A percentile compares a stretch with the other conserved stretches of the same genome.
phyloP scores from a whole-genome alignment of 2,888 invertebrate species.

The Deilephila elpenor region DNA sequence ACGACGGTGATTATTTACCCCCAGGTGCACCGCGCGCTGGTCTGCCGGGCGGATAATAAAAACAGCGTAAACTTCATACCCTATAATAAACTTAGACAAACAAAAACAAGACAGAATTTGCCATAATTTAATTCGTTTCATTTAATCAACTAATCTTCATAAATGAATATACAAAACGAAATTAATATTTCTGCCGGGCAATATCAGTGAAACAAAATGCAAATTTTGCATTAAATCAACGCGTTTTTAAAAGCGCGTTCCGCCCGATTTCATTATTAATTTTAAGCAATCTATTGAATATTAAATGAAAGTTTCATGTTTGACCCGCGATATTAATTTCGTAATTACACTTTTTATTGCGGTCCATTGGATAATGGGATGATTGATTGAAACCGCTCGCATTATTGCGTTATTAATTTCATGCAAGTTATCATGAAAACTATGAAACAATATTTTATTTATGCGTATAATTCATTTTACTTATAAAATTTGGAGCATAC shows the following conservation, averaged over 20 bases:
- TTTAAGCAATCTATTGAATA: constrained; percentile 8
- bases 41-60: too few species aligned
- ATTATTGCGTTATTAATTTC: background rate
- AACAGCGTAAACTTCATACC: too few species aligned
- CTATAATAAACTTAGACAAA: too few species aligned
- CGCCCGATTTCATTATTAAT: constrained; percentile 18
- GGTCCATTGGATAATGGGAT: background rate
- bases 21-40: too few species aligned
- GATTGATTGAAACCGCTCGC: background rate
- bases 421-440: background rate
- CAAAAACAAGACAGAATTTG: background rate
- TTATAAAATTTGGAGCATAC: too few species aligned
- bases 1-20: too few species aligned
- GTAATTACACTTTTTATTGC: background rate
- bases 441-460: too few species aligned
- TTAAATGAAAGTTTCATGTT: too few species aligned
- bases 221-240: constrained; percentile 22
- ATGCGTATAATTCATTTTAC: too few species aligned
- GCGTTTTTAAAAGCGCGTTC: constrained; percentile 5
- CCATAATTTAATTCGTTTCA: background rate
- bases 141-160: constrained; percentile 14
- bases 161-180: background rate
- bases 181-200: constrained; percentile 19
- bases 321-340: background rate
- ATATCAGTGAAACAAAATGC: constrained; percentile 14